These are phyloP conservation scores for Vidua chalybeata DNA, from an alignment of 2,113 vertebrate species.

Conservation along the genomic window DNA sequence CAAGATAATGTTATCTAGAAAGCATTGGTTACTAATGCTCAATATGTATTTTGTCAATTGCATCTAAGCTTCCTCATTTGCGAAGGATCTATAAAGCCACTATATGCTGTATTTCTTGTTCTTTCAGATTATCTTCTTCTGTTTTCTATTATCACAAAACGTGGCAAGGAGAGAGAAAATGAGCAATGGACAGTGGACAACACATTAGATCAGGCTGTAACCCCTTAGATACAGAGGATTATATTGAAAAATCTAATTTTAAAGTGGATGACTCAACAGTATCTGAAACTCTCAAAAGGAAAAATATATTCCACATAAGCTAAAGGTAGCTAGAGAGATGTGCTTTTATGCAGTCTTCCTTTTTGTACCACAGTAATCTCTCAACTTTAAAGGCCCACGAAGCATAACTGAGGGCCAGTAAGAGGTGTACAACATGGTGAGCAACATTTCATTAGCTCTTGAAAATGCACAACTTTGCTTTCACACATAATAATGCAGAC, in stretches of 20 bases:
- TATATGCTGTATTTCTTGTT: background rate
- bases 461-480: background rate
- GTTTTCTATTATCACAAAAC: background rate
- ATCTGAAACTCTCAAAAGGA: background rate
- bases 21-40: background rate
- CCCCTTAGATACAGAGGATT: background rate
- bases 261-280: background rate
- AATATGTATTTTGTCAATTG: background rate
- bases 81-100: background rate
- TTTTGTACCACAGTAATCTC: background rate
- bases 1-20: background rate
- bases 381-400: background rate
- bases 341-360: background rate
- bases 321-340: background rate
- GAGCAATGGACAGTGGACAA: background rate
- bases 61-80: background rate
- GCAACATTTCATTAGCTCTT: background rate
- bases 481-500: background rate
- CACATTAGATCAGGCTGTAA: background rate
- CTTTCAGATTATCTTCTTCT: background rate
- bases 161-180: background rate
- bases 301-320: background rate
- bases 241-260: background rate
- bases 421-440: background rate
- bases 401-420: background rate